phyloP scores from a whole-genome alignment of 2,888 invertebrate genomes.

The Axea sp. region DNA sequence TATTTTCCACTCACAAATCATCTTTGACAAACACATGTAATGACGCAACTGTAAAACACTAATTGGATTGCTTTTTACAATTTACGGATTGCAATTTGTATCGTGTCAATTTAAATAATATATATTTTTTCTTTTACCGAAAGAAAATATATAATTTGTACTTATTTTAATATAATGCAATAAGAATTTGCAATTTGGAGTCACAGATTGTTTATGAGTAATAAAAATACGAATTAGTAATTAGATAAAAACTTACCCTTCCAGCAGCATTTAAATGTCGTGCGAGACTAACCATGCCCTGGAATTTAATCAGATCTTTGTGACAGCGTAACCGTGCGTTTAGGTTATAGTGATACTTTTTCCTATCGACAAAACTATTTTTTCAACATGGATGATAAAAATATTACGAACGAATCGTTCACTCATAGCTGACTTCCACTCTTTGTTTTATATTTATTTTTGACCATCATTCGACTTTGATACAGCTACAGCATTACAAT shows the following conservation, averaged over 20 bases:
- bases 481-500: background rate
- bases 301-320: background rate
- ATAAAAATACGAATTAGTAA: too few relatives aligned
- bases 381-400: background rate
- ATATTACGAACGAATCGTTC: conserved; percentile 19
- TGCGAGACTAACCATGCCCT: conserved; percentile 29
- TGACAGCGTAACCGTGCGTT: conserved; percentile 2
- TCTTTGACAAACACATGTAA: background rate
- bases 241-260: conserved; percentile 31
- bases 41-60: background rate
- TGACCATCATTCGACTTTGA: conserved; percentile 3
- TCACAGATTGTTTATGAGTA: background rate
- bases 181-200: too few relatives aligned
- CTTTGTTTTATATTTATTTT: conserved; percentile 19
- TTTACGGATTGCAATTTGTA: too few relatives aligned
- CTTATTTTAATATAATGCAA: too few relatives aligned
- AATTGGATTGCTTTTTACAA: too few relatives aligned
- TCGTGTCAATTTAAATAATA: too few relatives aligned
- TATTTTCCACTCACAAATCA: conserved; percentile 8
- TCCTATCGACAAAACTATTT: conserved; percentile 5
- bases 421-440: conserved; percentile 19
- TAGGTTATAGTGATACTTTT: conserved; percentile 9
- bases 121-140: too few relatives aligned
- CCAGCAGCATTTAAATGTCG: conserved; percentile 17
- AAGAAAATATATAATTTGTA: too few relatives aligned